phyloP scores from a whole-genome alignment of 2,797 vertebrate genomes.

The Spondyliosoma cantharus region DNA sequence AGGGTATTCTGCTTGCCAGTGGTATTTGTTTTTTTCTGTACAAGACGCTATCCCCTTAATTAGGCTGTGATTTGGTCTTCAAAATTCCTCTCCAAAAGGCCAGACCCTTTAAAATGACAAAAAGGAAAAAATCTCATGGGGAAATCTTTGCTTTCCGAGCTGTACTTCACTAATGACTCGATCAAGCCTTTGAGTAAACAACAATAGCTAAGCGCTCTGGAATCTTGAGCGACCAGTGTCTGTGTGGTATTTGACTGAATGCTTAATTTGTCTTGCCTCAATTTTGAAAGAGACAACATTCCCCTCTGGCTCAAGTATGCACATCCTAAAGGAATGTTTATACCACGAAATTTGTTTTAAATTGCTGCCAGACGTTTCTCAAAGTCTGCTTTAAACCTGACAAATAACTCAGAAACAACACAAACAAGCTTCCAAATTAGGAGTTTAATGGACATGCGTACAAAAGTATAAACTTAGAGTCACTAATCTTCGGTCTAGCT shows the following conservation, averaged over 20 bases:
- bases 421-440: neutral
- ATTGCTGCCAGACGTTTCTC: slow-evolving; percentile 26
- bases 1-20: slow-evolving; percentile 34
- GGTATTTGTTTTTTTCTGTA: slow-evolving; percentile 60
- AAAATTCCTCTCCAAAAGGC: slow-evolving; percentile 47
- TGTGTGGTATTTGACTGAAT: slow-evolving; percentile 54
- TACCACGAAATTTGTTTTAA: slow-evolving; percentile 23
- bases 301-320: neutral
- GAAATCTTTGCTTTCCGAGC: slow-evolving; percentile 56
- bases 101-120: slow-evolving; percentile 40
- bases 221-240: slow-evolving; percentile 32
- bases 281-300: slow-evolving; percentile 38
- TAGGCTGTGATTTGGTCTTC: slow-evolving; percentile 60
- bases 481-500: neutral
- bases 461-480: neutral
- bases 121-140: slow-evolving; percentile 55
- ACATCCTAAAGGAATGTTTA: slow-evolving; percentile 33
- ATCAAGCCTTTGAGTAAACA: slow-evolving; percentile 41
- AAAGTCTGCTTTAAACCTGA: neutral
- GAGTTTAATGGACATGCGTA: neutral
- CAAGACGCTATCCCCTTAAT: slow-evolving; percentile 72
- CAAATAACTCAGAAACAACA: neutral
- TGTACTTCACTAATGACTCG: slow-evolving; percentile 63
- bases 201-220: slow-evolving; percentile 39
- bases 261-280: slow-evolving; percentile 37